Evolutionary conservation across 2,888 invertebrate species (phyloP).

Genomic region (Thera britannica): DNA sequence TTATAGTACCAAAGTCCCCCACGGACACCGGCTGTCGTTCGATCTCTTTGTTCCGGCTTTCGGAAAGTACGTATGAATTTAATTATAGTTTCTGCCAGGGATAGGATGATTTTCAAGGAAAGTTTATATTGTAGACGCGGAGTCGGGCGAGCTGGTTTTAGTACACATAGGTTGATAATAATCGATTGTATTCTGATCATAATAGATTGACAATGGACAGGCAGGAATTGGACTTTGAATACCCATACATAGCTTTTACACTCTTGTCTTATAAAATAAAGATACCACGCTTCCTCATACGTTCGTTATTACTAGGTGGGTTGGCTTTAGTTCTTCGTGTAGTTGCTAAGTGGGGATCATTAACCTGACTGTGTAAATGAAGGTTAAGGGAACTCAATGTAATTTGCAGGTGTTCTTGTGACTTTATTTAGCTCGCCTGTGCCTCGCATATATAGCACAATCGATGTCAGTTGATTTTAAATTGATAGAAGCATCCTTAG

Average conservation of each 20-base stretch:
- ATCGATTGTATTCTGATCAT: conserved; percentile 14
- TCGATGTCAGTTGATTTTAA: not conserved
- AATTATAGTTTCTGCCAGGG: not conserved
- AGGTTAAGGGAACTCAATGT: not conserved
- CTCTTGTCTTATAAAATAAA: not conserved
- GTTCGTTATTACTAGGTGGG: not conserved
- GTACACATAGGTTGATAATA: conserved; percentile 2
- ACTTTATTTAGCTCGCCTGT: too few species aligned
- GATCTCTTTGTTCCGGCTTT: not conserved
- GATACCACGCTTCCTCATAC: not conserved
- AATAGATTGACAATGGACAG: not conserved
- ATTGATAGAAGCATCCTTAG: not conserved
- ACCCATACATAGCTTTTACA: not conserved
- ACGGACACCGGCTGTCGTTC: not conserved
- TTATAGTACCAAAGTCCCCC: not conserved
- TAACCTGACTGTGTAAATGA: not conserved
- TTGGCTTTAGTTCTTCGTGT: not conserved
- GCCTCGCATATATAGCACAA: not conserved
- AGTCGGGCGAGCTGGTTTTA: not conserved
- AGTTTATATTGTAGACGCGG: not conserved
- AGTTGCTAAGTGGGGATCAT: too few species aligned
- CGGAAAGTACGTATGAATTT: not conserved
- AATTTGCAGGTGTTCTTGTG: too few species aligned
- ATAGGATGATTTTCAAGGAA: not conserved
- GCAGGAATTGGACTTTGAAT: not conserved